Conservation (phyloP, 2,888 invertebrate species). For the Mesorhabditis sp. region DNA sequence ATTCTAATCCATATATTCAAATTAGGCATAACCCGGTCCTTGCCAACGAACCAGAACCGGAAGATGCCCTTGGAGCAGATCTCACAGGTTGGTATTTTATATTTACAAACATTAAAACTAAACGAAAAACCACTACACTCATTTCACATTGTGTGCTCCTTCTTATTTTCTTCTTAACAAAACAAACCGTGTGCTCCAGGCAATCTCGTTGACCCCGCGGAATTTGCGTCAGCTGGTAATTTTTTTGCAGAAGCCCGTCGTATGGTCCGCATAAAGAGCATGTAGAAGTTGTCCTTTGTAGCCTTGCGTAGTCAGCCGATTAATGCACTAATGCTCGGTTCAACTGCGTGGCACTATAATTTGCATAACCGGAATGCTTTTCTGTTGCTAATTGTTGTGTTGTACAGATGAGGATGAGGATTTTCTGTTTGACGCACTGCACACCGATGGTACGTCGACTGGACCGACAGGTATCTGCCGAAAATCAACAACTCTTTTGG, state of each 20-base stretch:
- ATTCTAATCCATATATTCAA: no score
- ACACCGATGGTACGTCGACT: no score
- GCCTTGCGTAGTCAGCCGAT: neutral
- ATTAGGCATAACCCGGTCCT: slow-evolving; percentile 9
- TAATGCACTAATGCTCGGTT: no score
- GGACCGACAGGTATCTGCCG: no score
- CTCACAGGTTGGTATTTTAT: slow-evolving; percentile 75
- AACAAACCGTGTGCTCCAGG: slow-evolving; percentile 66
- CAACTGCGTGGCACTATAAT: no score
- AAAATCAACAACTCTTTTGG: no score
- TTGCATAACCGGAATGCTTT: no score
- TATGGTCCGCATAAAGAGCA: neutral
- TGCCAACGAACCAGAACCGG: slow-evolving; percentile 24
- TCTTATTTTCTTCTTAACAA: slow-evolving; percentile 12
- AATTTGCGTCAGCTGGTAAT: slow-evolving; percentile 95
- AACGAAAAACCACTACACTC: neutral
- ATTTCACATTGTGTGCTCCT: slow-evolving; percentile 7
- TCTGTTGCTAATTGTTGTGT: neutral
- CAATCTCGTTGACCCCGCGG: slow-evolving; percentile 95
- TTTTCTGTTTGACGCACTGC: no score
- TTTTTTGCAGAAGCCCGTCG: slow-evolving; percentile 13
- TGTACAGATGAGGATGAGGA: slow-evolving; percentile 5
- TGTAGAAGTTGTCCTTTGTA: no score
- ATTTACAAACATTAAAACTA: neutral
- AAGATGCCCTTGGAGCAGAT: slow-evolving; percentile 73